phyloP scores from a whole-genome alignment of 2,888 invertebrate genomes.

The Hipparchia sbordonii region DNA sequence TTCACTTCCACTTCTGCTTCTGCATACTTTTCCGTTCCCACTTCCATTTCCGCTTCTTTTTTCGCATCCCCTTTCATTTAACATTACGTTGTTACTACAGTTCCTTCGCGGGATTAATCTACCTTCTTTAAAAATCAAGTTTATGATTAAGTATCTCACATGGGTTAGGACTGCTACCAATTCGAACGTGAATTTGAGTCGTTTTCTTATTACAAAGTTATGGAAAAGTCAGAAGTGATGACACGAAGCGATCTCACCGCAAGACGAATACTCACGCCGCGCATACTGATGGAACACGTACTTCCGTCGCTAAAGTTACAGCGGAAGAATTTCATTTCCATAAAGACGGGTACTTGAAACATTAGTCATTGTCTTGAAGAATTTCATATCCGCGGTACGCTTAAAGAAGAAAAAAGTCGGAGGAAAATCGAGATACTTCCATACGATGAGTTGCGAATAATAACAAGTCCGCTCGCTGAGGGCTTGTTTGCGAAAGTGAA shows the following conservation, averaged over 20 bases:
- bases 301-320: constrained; percentile 15
- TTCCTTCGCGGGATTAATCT: too few species aligned
- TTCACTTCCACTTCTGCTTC: too few species aligned
- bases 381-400: constrained; percentile 44
- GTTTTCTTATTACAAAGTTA: background rate
- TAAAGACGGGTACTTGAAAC: constrained; percentile 41
- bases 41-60: too few species aligned
- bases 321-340: constrained; percentile 47
- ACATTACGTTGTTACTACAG: too few species aligned
- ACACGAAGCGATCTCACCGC: constrained; percentile 9
- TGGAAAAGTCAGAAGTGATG: constrained; percentile 1
- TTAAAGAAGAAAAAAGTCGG: constrained; percentile 15
- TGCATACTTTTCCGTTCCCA: too few species aligned
- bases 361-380: constrained; percentile 45
- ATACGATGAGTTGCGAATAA: constrained; percentile 11
- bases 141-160: too few species aligned
- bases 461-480: background rate
- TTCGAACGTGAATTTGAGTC: too few species aligned
- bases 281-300: constrained; percentile 8
- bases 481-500: background rate
- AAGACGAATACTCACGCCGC: background rate
- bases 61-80: too few species aligned
- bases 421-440: background rate
- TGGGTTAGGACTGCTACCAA: too few species aligned
- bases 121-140: too few species aligned